Conservation (phyloP, 2,797 vertebrate species). For the Brachyalestes nurse region DNA sequence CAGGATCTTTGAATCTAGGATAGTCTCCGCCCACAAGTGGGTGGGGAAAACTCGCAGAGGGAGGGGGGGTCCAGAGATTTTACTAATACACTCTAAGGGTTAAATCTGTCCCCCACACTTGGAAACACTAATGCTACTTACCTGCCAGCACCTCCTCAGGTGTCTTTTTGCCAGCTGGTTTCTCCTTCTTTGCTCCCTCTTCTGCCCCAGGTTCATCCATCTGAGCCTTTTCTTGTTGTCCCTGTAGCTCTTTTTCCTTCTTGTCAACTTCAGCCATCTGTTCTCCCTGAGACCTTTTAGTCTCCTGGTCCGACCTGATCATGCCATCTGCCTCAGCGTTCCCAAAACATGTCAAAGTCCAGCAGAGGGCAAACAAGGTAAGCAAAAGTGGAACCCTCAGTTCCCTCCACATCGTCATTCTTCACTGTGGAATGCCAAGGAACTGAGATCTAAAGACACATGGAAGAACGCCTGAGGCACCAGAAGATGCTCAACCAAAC, state of each 20-base stretch:
- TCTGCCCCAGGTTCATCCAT: conserved; percentile 46
- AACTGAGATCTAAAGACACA: not conserved
- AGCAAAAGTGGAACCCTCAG: conserved; percentile 28
- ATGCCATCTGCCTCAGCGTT: conserved; percentile 20
- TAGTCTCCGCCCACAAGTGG: too few relatives aligned
- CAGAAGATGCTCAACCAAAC: not conserved
- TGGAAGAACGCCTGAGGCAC: conserved; percentile 15
- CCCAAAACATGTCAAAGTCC: conserved; percentile 41
- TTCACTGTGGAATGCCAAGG: not conserved
- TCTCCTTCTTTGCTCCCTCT: conserved; percentile 42
- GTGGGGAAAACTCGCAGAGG: too few relatives aligned
- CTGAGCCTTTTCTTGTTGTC: conserved; percentile 36
- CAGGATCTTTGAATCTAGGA: too few relatives aligned
- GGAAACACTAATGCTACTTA: conserved; percentile 32
- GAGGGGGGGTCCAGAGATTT: too few relatives aligned
- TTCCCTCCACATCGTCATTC: conserved; percentile 38
- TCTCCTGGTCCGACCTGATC: conserved; percentile 31
- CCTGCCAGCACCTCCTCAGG: conserved; percentile 59
- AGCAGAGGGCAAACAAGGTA: conserved; percentile 53
- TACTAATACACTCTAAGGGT: too few relatives aligned
- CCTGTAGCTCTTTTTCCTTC: conserved; percentile 34
- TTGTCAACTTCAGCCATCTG: not conserved
- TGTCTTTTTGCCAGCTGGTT: conserved; percentile 57
- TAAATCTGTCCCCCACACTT: too few relatives aligned
- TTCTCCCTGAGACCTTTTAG: conserved; percentile 26